A percentile compares a stretch with the other conserved stretches of the same genome.
Conservation (phyloP, 2,888 invertebrate species). For the Lycaena phlaeas region DNA sequence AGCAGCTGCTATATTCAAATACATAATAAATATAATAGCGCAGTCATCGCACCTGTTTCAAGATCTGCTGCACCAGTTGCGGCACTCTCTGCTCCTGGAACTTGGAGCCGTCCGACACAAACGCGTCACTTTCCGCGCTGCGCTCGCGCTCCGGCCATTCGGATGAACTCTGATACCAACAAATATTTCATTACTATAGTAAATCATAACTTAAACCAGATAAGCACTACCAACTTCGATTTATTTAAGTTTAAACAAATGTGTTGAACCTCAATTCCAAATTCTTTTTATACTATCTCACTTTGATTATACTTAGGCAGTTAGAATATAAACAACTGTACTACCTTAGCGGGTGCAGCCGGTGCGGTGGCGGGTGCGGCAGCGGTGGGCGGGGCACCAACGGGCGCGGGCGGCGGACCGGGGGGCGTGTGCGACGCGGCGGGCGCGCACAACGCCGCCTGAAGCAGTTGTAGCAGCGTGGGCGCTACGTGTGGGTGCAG, state of each 20-base stretch:
- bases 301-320: too few species aligned
- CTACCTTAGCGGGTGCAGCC: background rate
- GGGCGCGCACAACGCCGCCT: constrained; percentile 85
- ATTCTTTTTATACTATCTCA: too few species aligned
- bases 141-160: constrained; percentile 61
- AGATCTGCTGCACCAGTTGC: constrained; percentile 56
- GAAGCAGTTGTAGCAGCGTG: constrained; percentile 90
- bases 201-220: too few species aligned
- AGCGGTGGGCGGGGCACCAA: constrained; percentile 12
- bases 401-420: constrained; percentile 13
- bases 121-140: constrained; percentile 60
- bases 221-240: too few species aligned
- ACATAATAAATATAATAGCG: background rate
- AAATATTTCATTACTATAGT: too few species aligned
- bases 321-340: background rate
- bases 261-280: too few species aligned
- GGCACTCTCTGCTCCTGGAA: constrained; percentile 64
- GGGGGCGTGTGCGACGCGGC: constrained; percentile 17
- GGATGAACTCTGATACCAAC: constrained; percentile 31
- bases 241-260: too few species aligned
- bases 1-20: too few species aligned
- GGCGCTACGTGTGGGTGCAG: constrained; percentile 94
- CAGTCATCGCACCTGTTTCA: constrained; percentile 57
- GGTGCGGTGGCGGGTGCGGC: background rate
- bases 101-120: constrained; percentile 56